Conservation (phyloP, 2,113 vertebrate species). For the Oreamnos americanus region DNA sequence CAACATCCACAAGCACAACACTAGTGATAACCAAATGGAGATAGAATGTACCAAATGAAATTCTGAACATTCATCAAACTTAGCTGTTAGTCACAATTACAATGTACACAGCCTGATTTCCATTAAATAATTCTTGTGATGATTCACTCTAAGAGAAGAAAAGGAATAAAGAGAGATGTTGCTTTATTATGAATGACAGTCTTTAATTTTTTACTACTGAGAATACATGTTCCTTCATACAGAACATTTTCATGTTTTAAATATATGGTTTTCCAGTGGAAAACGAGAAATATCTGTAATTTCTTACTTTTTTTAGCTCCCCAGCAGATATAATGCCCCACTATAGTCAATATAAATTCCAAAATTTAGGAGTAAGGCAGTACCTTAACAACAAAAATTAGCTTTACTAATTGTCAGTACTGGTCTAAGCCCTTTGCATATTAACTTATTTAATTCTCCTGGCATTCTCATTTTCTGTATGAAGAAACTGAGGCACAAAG, state of each 20-base stretch:
- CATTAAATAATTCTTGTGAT: background rate
- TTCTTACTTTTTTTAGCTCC: background rate
- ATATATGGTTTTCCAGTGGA: background rate
- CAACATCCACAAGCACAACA: background rate
- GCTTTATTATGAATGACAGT: background rate
- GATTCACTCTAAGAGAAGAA: background rate
- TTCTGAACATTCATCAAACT: background rate
- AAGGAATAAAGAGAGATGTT: background rate
- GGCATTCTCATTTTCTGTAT: background rate
- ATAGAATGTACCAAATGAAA: background rate
- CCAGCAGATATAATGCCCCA: background rate
- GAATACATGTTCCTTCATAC: background rate
- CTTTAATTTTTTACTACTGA: background rate
- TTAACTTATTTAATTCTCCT: background rate
- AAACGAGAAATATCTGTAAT: background rate
- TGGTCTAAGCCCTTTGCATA: background rate
- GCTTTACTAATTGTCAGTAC: background rate
- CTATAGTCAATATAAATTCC: background rate
- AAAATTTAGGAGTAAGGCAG: background rate
- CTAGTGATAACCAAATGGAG: background rate
- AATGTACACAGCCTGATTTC: background rate
- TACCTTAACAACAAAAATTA: background rate
- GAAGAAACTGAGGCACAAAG: background rate
- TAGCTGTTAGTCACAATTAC: background rate
- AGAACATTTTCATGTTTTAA: background rate